These are phyloP conservation scores for Hemicentrotus pulcherrimus DNA, from an alignment of 35 echinoderm and acorn worm genomes.

Conservation along the genomic window DNA sequence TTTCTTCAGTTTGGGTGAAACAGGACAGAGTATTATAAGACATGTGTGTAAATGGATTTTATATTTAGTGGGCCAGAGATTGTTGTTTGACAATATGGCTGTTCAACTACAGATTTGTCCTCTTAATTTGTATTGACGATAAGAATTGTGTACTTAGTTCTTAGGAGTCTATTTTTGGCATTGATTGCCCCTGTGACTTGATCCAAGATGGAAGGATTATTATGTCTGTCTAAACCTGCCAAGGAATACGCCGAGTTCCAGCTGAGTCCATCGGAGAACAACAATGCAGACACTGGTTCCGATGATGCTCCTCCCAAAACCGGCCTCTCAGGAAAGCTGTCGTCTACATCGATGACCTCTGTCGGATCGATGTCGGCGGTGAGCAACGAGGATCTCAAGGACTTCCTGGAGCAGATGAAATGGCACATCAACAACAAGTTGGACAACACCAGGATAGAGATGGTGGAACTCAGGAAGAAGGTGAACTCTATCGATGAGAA, in stretches of 20 bases:
- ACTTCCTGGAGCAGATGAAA: slow-evolving; percentile 45
- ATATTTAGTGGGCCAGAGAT: background rate
- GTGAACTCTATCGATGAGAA: slow-evolving; percentile 31
- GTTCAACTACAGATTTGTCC: background rate
- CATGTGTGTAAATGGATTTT: background rate
- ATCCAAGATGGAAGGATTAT: slow-evolving; percentile 14
- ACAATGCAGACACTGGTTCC: background rate
- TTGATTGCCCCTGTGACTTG: background rate
- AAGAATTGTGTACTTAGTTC: background rate
- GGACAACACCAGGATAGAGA: slow-evolving; percentile 46
- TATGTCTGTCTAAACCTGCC: slow-evolving; percentile 20
- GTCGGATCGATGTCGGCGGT: background rate
- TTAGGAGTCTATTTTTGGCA: background rate
- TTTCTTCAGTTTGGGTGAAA: background rate
- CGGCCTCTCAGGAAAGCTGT: background rate
- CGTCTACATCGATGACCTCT: background rate
- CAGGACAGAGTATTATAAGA: background rate
- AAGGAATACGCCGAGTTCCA: background rate
- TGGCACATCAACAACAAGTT: slow-evolving; percentile 49
- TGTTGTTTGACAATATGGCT: background rate
- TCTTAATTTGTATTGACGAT: background rate
- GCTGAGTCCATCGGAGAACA: background rate
- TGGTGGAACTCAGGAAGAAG: slow-evolving; percentile 31
- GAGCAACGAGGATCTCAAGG: slow-evolving; percentile 27
- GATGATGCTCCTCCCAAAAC: background rate